phyloP scores from a whole-genome alignment of 2,113 vertebrate species.

The Platycercus adscitus region DNA sequence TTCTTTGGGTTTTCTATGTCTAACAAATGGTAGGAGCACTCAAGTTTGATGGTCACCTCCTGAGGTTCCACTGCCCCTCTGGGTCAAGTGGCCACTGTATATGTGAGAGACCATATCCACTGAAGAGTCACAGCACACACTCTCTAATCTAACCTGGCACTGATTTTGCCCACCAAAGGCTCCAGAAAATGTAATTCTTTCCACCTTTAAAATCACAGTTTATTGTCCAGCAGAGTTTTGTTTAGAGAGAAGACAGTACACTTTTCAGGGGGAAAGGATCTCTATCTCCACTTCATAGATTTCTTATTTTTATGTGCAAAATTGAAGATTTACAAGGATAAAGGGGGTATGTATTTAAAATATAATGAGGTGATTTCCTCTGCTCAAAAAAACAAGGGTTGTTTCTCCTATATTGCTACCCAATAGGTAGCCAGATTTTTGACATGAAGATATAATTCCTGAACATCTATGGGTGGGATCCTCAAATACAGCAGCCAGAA shows the following conservation, averaged over 20 bases:
- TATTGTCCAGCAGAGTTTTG: background rate
- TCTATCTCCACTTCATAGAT: background rate
- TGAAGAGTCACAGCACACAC: background rate
- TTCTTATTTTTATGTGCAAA: background rate
- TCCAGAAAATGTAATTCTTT: background rate
- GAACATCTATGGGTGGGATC: background rate
- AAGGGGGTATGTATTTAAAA: background rate
- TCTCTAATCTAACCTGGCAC: background rate
- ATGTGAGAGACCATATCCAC: background rate
- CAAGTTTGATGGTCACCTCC: background rate
- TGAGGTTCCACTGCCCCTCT: background rate
- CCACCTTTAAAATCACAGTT: background rate
- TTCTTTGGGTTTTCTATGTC: background rate
- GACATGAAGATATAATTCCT: background rate
- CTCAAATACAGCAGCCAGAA: background rate
- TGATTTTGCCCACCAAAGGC: background rate
- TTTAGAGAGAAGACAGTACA: background rate
- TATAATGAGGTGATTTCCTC: background rate
- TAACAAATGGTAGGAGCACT: background rate
- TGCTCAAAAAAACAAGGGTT: background rate
- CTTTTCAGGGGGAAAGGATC: background rate
- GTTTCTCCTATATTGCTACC: background rate
- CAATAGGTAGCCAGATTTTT: background rate
- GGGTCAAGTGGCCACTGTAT: fast-evolving
- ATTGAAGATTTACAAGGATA: background rate